Conservation (phyloP, 2,888 invertebrate species). For the Hedya salicella region DNA sequence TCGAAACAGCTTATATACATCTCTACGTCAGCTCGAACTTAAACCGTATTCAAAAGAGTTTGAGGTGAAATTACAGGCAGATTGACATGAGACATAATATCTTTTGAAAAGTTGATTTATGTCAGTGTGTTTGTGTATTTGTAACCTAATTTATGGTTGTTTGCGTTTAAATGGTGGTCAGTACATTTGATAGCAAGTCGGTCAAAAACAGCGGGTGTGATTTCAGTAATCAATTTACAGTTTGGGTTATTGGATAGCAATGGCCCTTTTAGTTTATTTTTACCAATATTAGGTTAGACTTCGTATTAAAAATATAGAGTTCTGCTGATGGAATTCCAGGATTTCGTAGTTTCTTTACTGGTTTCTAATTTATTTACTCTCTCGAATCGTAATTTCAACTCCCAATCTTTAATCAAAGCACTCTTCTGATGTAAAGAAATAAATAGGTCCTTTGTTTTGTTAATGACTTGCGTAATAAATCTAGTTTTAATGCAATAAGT, state of each 20-base stretch:
- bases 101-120: neutral
- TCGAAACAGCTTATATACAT: neutral
- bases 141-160: conserved; percentile 39
- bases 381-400: conserved; percentile 17
- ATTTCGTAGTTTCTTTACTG: neutral
- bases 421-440: conserved; percentile 23
- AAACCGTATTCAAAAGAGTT: neutral
- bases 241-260: neutral
- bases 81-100: neutral
- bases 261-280: neutral
- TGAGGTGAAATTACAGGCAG: neutral
- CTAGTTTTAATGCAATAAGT: conserved; percentile 53
- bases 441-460: conserved; percentile 32
- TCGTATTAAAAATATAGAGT: neutral
- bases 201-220: neutral
- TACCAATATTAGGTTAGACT: neutral
- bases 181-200: neutral
- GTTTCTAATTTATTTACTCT: neutral
- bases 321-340: neutral
- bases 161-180: conserved; percentile 24
- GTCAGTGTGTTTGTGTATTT: conserved; percentile 33
- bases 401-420: conserved; percentile 28
- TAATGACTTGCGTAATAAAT: conserved; percentile 38
- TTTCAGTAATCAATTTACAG: conserved; percentile 6
- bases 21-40: neutral